Conservation (phyloP, 2,113 vertebrate genomes). For the Salvator merianae region DNA sequence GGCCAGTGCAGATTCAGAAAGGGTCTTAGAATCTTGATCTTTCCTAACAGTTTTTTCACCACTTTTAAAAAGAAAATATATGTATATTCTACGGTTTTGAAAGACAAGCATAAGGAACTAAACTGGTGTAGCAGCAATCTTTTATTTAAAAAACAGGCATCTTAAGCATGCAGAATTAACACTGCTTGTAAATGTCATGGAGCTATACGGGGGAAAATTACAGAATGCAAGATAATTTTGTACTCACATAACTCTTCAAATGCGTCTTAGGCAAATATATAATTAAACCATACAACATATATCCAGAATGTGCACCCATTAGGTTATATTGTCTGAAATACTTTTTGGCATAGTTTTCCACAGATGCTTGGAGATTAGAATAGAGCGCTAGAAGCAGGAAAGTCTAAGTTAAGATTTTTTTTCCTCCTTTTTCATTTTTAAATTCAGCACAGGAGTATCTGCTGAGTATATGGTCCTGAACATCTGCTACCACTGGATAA, state of each 20-base stretch:
- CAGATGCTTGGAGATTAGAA: neutral
- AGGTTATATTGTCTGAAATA: neutral
- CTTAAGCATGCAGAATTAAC: neutral
- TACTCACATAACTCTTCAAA: neutral
- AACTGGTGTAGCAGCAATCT: neutral
- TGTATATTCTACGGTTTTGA: neutral
- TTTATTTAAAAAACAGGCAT: neutral
- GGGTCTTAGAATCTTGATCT: too few relatives aligned
- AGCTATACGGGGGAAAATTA: neutral
- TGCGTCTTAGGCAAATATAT: neutral
- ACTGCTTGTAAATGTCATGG: neutral
- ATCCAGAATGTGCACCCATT: neutral
- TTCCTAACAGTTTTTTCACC: too few relatives aligned
- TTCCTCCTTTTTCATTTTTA: neutral
- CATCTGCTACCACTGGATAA: constrained; percentile 15
- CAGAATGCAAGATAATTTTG: neutral
- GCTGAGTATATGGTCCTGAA: constrained; percentile 25
- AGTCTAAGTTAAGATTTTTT: neutral
- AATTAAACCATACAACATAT: neutral
- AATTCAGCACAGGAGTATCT: constrained; percentile 5
- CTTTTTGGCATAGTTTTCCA: neutral
- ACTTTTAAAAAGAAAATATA: neutral
- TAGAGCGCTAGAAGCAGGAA: constrained; percentile 3
- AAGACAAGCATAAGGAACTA: neutral
- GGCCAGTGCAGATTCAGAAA: too few relatives aligned